Evolutionary conservation across 2,797 vertebrate genomes (phyloP), one percentile per base, ranked within the genome.

Genomic region (Gorsachius magnificus): DNA sequence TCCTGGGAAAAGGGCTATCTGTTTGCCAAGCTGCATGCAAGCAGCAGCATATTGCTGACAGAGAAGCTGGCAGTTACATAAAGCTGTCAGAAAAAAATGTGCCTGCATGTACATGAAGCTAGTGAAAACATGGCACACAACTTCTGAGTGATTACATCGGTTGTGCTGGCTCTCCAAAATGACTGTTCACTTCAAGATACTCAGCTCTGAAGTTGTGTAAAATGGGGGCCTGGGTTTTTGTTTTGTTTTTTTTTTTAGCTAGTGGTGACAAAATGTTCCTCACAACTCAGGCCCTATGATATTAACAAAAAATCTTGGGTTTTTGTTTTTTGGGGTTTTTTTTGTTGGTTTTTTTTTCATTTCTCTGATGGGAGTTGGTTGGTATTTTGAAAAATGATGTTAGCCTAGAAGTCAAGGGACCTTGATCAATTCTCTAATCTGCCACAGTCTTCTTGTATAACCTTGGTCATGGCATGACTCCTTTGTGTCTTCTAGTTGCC

Each of bases 321-420:
- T 35, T 46, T 36, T 20, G 0, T 1, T 25, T 10, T 35, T 43
- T 12, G 2, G 1, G 9, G 4, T 15, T 19, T 16, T 6, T 10
- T 20, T 36, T 43, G n/a, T 63, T 4, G n/a, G 16, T 6, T 8
- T 24, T 36, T 48, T 38, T 63, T 4, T 8, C 0, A 11, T 69
- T 51, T 87, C 21, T 68, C 29, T 64, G 4, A 5, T 41, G 4
- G 25, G 5, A 60, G 5, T 31, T 75, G 38, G 3, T 3, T 56
- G 21, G 1, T 87, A 33, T 35, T 89, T 84, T 87, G 6, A 75
- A 78, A 45, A 22, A 28, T 8, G 0, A 13, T 45, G 20, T 60
- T 86, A 77, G 5, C 2, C 18, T 35, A 48, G 16, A 80, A 60
- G 13, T 53, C 28, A 60, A 63, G 11, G 8, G 14, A 48, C 8